Base-by-base conservation (phyloP, 2,888 invertebrate genomes). In the Venusia cambrica region DNA sequence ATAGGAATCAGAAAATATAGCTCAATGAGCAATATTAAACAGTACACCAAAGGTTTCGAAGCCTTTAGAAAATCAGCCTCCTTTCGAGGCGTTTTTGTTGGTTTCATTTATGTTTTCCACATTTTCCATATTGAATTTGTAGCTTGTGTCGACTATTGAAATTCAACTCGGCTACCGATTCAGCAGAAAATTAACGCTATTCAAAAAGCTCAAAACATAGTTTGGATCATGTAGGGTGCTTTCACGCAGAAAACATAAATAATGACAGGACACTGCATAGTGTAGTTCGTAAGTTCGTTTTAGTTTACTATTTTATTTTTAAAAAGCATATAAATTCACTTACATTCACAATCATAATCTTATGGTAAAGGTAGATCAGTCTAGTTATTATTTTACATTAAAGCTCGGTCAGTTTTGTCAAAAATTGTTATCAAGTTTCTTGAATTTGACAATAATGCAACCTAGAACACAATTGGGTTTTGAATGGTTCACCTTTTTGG, bases 11-110 rank as follows among this genome's bases (percentile, higher is more conserved):
- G 70, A 73, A 78, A 79, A 76, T 74, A 79, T 72, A 65, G 73
- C 65, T 80, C 79, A 76, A 73, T 77, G 78, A 77, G 78, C 70
- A 75, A 74, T 73, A 73, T 78, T 80, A 72, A 83, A 84, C 81
- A 83, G 79, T 76, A 62, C 66, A 63, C 77, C 78, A 84, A 73
- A 77, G 59, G 76, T n/a, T n/a, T n/a, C n/a, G n/a, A 73, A 76
- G 73, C 75, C 84, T 84, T 81, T 80, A 80, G 63, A 84, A 83
- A 83, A 83, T 83, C 81, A 77, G 78, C 74, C 77, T 72, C 73
- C 64, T 72, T 77, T 76, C 59, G 71, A 71, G 67, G 69, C 66
- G 73, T 70, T 79, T 73, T 74, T 68, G 69, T 74, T 62, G 65
- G 62, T 66, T 64, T 65, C 72, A 73, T 83, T 80, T 77, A 81